phyloP scores from a whole-genome alignment of 2,888 invertebrate species.

The Aproaerema taeniolella region DNA sequence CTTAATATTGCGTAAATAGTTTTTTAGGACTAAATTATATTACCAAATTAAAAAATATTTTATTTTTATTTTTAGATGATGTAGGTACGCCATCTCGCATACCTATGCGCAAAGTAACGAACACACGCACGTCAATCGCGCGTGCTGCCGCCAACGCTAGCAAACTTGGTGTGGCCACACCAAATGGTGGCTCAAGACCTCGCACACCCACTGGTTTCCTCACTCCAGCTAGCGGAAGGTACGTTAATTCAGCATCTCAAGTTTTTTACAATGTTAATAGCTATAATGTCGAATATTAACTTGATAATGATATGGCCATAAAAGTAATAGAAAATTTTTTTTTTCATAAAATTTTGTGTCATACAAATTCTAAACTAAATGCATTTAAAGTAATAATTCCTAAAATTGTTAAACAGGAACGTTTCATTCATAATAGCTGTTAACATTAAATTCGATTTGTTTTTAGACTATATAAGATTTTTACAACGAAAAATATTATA shows the following conservation, averaged over 20 bases:
- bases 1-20: too few relatives aligned
- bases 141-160: constrained; percentile 79
- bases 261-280: constrained; percentile 1
- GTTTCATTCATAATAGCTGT: too few relatives aligned
- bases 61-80: constrained; percentile 74
- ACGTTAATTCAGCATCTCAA: constrained; percentile 34
- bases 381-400: too few relatives aligned
- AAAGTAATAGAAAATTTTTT: neutral
- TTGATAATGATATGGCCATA: too few relatives aligned
- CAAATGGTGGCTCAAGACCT: constrained; percentile 81
- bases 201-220: constrained; percentile 87
- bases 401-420: neutral
- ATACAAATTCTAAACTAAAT: neutral
- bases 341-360: neutral
- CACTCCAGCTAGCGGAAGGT: constrained; percentile 88
- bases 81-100: constrained; percentile 87
- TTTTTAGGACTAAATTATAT: constrained; percentile 1
- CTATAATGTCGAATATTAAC: too few relatives aligned
- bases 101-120: constrained; percentile 84
- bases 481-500: too few relatives aligned
- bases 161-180: constrained; percentile 74
- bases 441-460: too few relatives aligned
- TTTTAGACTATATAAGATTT: too few relatives aligned
- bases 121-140: constrained; percentile 72
- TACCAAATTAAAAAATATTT: neutral